phyloP scores from a whole-genome alignment of 2,888 invertebrate genomes.

The Ormyrus pomaceus region DNA sequence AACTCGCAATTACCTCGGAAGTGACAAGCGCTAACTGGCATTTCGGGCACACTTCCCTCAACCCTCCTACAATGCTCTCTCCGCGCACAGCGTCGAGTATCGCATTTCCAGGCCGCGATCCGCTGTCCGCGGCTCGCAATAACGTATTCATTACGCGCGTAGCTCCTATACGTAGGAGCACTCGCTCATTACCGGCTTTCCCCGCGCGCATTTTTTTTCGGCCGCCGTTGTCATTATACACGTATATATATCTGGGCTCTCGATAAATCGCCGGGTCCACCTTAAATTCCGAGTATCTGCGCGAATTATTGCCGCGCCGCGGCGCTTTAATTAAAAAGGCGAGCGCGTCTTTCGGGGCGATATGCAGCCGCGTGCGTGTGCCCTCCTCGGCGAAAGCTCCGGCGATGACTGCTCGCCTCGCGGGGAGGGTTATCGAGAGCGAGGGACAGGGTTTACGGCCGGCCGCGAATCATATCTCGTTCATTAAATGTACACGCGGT shows the following conservation, averaged over 20 bases:
- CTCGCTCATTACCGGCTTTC: background rate
- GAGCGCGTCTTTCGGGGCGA: too few species aligned
- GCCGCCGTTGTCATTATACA: constrained; percentile 26
- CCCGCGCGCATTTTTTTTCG: constrained; percentile 42
- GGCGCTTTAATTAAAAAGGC: constrained; percentile 37
- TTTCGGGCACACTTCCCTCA: constrained; percentile 16
- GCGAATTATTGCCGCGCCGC: constrained; percentile 18
- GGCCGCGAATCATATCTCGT: constrained; percentile 32
- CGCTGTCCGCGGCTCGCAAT: constrained; percentile 38
- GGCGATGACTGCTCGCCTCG: too few species aligned
- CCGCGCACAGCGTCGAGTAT: constrained; percentile 1
- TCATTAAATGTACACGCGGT: constrained; percentile 35
- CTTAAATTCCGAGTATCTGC: constrained; percentile 17
- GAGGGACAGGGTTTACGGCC: constrained; percentile 19
- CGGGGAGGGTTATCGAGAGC: constrained; percentile 28
- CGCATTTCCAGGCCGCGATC: constrained; percentile 36
- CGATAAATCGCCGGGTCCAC: constrained; percentile 29
- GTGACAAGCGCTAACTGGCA: constrained; percentile 39
- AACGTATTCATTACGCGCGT: constrained; percentile 45
- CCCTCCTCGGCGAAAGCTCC: too few species aligned
- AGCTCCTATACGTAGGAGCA: background rate
- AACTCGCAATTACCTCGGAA: constrained; percentile 33
- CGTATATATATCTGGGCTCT: background rate
- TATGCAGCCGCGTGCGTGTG: too few species aligned
- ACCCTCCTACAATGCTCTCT: background rate